These are phyloP conservation scores for Agonopterix arenella DNA, from an alignment of 2,888 invertebrate species.

Conservation along the genomic window DNA sequence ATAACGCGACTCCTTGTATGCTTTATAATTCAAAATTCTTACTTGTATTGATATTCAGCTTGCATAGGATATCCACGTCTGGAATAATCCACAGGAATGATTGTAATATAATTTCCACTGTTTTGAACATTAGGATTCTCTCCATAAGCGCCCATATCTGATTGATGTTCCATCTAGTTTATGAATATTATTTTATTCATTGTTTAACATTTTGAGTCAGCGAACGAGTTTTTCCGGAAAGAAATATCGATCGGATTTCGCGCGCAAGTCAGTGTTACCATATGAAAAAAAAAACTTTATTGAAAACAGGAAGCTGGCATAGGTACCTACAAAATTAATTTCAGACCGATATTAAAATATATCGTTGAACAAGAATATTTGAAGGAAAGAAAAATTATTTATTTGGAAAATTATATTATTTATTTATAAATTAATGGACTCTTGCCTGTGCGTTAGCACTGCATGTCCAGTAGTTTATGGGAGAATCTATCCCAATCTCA, in stretches of 20 bases:
- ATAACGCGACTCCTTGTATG: too few species aligned
- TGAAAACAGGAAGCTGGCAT: too few species aligned
- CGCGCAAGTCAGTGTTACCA: slow-evolving; percentile 18
- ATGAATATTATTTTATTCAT: not conserved
- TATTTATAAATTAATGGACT: too few species aligned
- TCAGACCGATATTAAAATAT: too few species aligned
- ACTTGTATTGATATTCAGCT: slow-evolving; percentile 78
- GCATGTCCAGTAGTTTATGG: too few species aligned
- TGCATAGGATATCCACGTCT: slow-evolving; percentile 74
- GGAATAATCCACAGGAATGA: slow-evolving; percentile 78
- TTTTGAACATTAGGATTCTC: slow-evolving; percentile 68
- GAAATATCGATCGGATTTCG: slow-evolving; percentile 56
- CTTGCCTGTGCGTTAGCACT: too few species aligned
- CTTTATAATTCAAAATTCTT: slow-evolving; percentile 18
- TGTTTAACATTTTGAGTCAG: not conserved
- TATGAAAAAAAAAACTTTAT: too few species aligned
- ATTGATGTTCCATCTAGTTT: slow-evolving; percentile 56
- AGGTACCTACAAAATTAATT: too few species aligned
- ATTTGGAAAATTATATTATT: too few species aligned
- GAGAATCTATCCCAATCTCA: too few species aligned
- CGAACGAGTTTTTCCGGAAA: slow-evolving; percentile 14
- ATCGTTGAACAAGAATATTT: too few species aligned
- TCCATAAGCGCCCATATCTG: slow-evolving; percentile 68
- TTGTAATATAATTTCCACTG: slow-evolving; percentile 75
- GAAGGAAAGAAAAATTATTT: too few species aligned